Evolutionary conservation across 1,140 invertebrate genomes (phyloP).

Genomic region (Palaemon carinicauda): DNA sequence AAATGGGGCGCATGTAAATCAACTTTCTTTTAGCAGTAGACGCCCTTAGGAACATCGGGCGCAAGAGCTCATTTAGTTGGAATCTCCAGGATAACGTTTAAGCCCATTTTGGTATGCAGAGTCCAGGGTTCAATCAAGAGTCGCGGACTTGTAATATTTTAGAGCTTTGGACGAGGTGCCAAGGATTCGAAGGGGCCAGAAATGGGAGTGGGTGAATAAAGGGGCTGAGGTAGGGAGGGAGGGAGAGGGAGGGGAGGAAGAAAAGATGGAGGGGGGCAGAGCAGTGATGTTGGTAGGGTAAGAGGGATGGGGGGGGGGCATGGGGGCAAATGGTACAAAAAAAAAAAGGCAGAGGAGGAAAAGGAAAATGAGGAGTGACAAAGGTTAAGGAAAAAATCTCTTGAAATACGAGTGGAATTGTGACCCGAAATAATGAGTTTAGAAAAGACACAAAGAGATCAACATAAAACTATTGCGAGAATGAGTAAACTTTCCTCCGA

Average conservation of each 20-base stretch:
- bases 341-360: not conserved
- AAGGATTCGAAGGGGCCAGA: conserved; percentile 34
- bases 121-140: conserved; percentile 52
- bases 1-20: conserved; percentile 51
- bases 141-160: conserved; percentile 56
- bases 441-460: not conserved
- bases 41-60: conserved; percentile 12
- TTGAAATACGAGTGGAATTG: not conserved
- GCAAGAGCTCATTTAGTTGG: conserved; percentile 29
- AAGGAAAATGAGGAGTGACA: not conserved
- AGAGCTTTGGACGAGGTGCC: conserved; percentile 54
- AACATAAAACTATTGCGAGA: not conserved
- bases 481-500: too few species aligned
- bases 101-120: conserved; percentile 33
- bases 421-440: not conserved
- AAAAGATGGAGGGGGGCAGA: not conserved
- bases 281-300: not conserved
- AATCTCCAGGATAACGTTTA: conserved; percentile 3
- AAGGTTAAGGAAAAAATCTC: not conserved
- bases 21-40: not conserved
- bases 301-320: not conserved
- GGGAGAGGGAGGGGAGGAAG: not conserved
- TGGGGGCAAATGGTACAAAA: not conserved
- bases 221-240: not conserved
- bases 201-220: not conserved